Percentiles rank a stretch among this genome's conserved stretches.
phyloP scores from a whole-genome alignment of 2,113 vertebrate genomes.

The Atrichornis clamosus region DNA sequence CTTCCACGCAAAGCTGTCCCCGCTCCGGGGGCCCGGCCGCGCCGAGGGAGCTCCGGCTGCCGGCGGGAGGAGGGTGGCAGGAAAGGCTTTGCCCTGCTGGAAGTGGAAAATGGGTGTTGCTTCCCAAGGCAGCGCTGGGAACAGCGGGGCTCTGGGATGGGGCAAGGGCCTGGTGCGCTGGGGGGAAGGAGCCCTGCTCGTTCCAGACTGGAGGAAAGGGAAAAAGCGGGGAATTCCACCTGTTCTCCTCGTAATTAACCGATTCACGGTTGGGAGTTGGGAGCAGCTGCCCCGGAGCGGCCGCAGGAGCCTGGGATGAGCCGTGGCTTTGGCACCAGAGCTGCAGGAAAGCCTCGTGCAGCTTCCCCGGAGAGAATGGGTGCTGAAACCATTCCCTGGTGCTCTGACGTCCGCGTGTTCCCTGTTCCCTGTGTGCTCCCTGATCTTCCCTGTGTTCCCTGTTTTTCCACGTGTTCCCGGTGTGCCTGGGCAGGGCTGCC shows the following conservation, averaged over 20 bases:
- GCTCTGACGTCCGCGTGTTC: background rate
- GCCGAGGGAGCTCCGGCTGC: constrained; percentile 75
- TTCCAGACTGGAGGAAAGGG: background rate
- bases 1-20: constrained; percentile 71
- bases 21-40: constrained; percentile 62
- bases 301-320: no score
- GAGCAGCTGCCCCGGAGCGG: background rate
- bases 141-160: background rate
- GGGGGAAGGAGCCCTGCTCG: background rate
- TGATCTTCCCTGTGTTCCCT: no score
- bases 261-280: background rate
- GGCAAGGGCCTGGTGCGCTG: background rate
- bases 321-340: rapidly evolving
- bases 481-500: background rate
- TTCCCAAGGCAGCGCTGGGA: constrained; percentile 54
- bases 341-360: rapidly evolving
- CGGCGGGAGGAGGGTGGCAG: constrained; percentile 64
- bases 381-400: background rate
- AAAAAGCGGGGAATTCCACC: background rate
- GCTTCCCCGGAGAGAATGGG: rapidly evolving
- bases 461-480: no score
- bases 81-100: constrained; percentile 60
- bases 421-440: no score
- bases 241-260: background rate
- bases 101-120: constrained; percentile 70